Evolutionary conservation across 2,888 invertebrate genomes (phyloP).

Genomic region (Alviniconcha strummeri): DNA sequence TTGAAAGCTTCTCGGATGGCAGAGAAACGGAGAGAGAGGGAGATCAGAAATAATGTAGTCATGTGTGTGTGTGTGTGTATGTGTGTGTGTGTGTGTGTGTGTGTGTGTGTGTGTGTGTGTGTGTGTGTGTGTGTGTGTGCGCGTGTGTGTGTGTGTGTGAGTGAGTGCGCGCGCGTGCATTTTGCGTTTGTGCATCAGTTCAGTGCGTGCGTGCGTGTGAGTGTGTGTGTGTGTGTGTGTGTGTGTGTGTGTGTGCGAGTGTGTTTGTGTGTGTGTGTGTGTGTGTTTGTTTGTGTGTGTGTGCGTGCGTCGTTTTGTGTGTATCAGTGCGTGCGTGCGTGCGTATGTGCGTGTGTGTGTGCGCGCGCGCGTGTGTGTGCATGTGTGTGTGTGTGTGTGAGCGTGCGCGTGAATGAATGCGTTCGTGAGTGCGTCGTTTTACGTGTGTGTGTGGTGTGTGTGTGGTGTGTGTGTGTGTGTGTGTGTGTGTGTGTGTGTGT

Average conservation of each 20-base stretch:
- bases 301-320: not conserved
- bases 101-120: constrained; percentile 11
- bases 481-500: constrained; percentile 3
- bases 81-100: no score
- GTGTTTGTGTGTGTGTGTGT: constrained; percentile 5
- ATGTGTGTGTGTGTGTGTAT: constrained; percentile 6
- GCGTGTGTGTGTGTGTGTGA: constrained; percentile 3
- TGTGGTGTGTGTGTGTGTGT: no score
- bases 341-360: not conserved
- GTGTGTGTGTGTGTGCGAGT: not conserved
- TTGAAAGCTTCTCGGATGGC: no score
- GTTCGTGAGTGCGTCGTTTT: not conserved
- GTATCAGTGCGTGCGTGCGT: no score
- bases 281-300: constrained; percentile 12
- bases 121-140: not conserved
- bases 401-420: not conserved
- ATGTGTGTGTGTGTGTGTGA: constrained; percentile 3
- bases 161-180: not conserved
- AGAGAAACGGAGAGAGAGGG: no score
- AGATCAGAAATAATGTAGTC: no score
- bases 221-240: constrained; percentile 1
- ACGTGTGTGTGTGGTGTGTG: not conserved
- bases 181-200: not conserved
- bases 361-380: not conserved
- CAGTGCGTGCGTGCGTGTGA: no score